These are phyloP conservation scores for Labrus mixtus DNA, from an alignment of 2,113 vertebrate species.

Conservation along the genomic window DNA sequence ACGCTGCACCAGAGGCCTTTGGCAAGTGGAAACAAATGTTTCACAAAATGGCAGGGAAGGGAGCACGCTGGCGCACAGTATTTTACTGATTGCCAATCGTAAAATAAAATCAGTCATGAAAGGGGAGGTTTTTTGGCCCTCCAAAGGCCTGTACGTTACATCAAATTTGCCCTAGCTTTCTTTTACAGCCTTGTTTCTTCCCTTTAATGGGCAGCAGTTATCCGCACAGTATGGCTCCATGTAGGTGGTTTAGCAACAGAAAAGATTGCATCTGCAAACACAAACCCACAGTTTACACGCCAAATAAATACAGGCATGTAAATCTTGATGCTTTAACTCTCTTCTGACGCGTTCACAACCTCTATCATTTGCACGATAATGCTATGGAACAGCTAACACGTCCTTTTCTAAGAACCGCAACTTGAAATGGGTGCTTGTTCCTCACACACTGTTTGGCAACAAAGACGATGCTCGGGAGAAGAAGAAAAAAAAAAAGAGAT, in stretches of 20 bases:
- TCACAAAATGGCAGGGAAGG: slow-evolving; percentile 84
- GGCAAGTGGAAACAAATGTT: slow-evolving; percentile 85
- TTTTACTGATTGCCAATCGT: slow-evolving; percentile 91
- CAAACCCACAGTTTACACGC: slow-evolving; percentile 80
- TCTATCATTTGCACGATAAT: slow-evolving; percentile 43
- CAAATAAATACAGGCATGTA: slow-evolving; percentile 79
- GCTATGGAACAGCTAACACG: slow-evolving; percentile 53
- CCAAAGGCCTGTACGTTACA: slow-evolving; percentile 80
- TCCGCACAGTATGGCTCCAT: slow-evolving; percentile 77
- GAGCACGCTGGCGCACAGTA: slow-evolving; percentile 86
- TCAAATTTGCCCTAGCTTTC: slow-evolving; percentile 84
- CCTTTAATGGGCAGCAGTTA: slow-evolving; percentile 86
- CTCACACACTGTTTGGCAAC: slow-evolving; percentile 57
- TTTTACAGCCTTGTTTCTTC: slow-evolving; percentile 87
- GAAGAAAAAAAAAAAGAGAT: neutral
- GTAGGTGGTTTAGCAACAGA: slow-evolving; percentile 72
- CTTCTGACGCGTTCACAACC: slow-evolving; percentile 44
- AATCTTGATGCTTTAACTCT: slow-evolving; percentile 82
- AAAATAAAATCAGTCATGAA: slow-evolving; percentile 91
- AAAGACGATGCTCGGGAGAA: slow-evolving; percentile 18
- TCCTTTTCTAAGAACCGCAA: slow-evolving; percentile 84
- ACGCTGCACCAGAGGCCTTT: slow-evolving; percentile 82
- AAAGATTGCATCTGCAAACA: slow-evolving; percentile 66
- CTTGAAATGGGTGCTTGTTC: slow-evolving; percentile 78
- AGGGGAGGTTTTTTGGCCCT: slow-evolving; percentile 81